Evolutionary conservation across 2,888 invertebrate species (phyloP).

Genomic region (Eumacrocentrus americanus): DNA sequence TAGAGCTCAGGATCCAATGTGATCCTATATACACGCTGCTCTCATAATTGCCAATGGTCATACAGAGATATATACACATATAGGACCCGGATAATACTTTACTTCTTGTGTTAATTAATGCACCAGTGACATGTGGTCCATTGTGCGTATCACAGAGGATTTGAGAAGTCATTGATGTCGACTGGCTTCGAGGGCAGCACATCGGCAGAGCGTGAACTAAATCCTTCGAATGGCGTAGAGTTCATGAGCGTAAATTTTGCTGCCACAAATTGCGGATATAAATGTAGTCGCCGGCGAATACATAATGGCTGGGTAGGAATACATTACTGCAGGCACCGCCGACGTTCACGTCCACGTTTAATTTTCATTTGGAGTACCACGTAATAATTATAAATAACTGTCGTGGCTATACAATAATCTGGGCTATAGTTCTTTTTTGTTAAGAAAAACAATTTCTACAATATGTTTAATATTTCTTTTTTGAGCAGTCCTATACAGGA

Average conservation of each 20-base stretch:
- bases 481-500: no score
- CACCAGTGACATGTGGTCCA: neutral
- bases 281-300: conserved; percentile 39
- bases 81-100: conserved; percentile 2
- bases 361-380: no score
- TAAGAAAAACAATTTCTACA: no score
- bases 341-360: no score
- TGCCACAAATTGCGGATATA: conserved; percentile 40
- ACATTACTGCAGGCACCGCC: conserved; percentile 35
- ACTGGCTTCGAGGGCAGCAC: neutral
- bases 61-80: conserved; percentile 1
- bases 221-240: conserved; percentile 37
- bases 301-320: conserved; percentile 36
- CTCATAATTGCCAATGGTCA: neutral
- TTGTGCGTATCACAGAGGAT: neutral
- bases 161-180: conserved; percentile 4
- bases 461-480: no score
- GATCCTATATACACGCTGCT: neutral
- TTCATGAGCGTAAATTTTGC: conserved; percentile 42
- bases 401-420: no score
- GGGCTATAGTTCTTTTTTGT: no score
- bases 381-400: no score
- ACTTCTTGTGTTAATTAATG: neutral
- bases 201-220: conserved; percentile 24
- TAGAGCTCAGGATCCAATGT: conserved; percentile 9